Evolutionary conservation across 1,140 invertebrate genomes (phyloP).

Genomic region (Diorhabda sublineata): DNA sequence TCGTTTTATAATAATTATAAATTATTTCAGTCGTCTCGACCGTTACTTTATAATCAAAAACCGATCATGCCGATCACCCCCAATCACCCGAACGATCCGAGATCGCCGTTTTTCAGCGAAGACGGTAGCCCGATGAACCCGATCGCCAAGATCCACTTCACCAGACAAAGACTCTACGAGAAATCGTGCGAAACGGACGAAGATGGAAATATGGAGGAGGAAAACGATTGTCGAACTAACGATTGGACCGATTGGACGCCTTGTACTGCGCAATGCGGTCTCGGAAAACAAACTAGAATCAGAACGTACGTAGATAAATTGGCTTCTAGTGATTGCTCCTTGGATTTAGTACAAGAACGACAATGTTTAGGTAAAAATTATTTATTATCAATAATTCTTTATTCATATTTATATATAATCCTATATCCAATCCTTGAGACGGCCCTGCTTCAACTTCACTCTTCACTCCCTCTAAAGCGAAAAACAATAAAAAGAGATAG

Average conservation of each 20-base stretch:
- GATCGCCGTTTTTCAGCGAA: slow-evolving; percentile 88
- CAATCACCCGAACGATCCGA: slow-evolving; percentile 71
- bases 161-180: slow-evolving; percentile 77
- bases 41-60: slow-evolving; percentile 72
- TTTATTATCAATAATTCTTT: background rate
- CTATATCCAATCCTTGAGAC: no score
- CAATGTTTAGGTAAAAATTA: background rate
- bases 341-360: background rate
- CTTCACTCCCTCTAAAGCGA: no score
- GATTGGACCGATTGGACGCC: slow-evolving; percentile 61
- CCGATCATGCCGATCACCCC: slow-evolving; percentile 77
- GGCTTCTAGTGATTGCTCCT: background rate
- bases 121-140: slow-evolving; percentile 82
- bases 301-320: background rate
- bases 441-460: no score
- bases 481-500: no score
- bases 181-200: slow-evolving; percentile 63
- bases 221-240: slow-evolving; percentile 15
- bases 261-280: slow-evolving; percentile 58
- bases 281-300: slow-evolving; percentile 27
- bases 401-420: no score
- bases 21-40: slow-evolving; percentile 61
- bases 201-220: background rate
- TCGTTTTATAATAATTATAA: background rate
- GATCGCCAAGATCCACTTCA: slow-evolving; percentile 77